A percentile compares a stretch with the other conserved stretches of the same genome.
phyloP scores from a whole-genome alignment of 2,888 invertebrate genomes.

The Parasteatoda lunata region DNA sequence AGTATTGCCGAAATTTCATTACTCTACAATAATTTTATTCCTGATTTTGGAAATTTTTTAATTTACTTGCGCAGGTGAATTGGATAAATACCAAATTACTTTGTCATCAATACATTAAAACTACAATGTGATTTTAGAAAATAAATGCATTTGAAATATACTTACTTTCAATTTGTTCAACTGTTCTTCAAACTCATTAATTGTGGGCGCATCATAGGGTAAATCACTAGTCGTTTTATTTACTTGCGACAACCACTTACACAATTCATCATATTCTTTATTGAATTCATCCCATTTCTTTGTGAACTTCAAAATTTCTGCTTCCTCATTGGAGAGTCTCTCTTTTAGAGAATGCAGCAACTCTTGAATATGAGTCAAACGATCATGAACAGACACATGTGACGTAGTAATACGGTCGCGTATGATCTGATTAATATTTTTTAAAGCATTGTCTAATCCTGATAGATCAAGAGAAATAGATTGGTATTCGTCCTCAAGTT shows the following conservation, averaged over 20 bases:
- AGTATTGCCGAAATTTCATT: too few relatives aligned
- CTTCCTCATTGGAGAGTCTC: slow-evolving; percentile 22
- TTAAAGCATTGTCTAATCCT: slow-evolving; percentile 70
- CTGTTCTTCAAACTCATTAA: slow-evolving; percentile 38
- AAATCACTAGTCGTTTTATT: slow-evolving; percentile 37
- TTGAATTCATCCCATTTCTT: slow-evolving; percentile 75
- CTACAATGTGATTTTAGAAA: too few relatives aligned
- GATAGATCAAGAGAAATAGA: slow-evolving; percentile 71
- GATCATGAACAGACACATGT: slow-evolving; percentile 38
- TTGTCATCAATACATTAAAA: too few relatives aligned
- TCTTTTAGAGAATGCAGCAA: slow-evolving; percentile 34
- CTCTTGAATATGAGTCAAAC: slow-evolving; percentile 23
- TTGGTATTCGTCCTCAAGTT: slow-evolving; percentile 76
- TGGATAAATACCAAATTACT: too few relatives aligned
- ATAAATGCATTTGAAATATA: not conserved
- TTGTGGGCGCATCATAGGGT: slow-evolving; percentile 7
- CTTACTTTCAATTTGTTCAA: slow-evolving; percentile 45
- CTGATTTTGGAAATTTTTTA: too few relatives aligned
- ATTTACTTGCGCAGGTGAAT: too few relatives aligned
- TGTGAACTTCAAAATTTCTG: slow-evolving; percentile 82
- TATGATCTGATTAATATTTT: slow-evolving; percentile 44
- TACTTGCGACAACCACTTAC: slow-evolving; percentile 51
- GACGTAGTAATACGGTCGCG: slow-evolving; percentile 44
- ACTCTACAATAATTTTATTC: too few relatives aligned
- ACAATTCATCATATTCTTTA: slow-evolving; percentile 34